These are phyloP conservation scores for Drosophila mimetica DNA, from an alignment of 2,888 invertebrate genomes.

Conservation along the genomic window DNA sequence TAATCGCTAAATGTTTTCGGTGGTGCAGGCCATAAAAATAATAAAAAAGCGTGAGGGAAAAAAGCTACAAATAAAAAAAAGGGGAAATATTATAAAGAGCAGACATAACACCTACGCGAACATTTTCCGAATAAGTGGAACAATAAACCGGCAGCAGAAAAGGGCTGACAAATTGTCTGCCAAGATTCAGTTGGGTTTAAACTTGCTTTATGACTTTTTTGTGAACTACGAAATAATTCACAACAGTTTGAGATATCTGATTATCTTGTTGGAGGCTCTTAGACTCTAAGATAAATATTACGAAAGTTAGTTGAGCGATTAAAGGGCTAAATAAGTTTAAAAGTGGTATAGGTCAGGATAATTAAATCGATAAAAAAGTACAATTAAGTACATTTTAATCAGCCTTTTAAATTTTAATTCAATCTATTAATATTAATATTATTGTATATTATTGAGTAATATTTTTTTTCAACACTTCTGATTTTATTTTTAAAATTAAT, in stretches of 20 bases:
- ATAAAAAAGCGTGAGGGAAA: constrained; percentile 8
- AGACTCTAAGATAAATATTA: constrained; percentile 1
- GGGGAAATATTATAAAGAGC: constrained; percentile 17
- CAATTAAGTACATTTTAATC: no score
- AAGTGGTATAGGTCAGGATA: constrained; percentile 17
- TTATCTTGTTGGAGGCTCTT: constrained; percentile 4
- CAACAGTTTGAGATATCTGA: constrained; percentile 9
- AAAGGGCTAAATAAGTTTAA: neutral
- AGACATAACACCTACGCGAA: constrained; percentile 14
- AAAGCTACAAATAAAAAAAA: constrained; percentile 2
- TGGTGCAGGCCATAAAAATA: constrained; percentile 47
- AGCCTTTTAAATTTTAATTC: no score
- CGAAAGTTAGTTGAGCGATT: neutral
- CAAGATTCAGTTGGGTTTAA: constrained; percentile 9
- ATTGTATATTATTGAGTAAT: no score
- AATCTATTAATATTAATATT: no score
- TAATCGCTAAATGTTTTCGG: constrained; percentile 53
- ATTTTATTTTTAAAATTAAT: no score
- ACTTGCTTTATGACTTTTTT: constrained; percentile 1
- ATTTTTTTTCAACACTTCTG: neutral
- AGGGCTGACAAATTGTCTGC: constrained; percentile 73
- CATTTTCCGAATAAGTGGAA: constrained; percentile 48
- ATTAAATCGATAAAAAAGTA: no score
- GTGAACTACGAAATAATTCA: constrained; percentile 12
- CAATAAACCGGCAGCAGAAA: constrained; percentile 55